Evolutionary conservation across 2,113 vertebrate genomes (phyloP).

Genomic region (Ageneiosus marmoratus): DNA sequence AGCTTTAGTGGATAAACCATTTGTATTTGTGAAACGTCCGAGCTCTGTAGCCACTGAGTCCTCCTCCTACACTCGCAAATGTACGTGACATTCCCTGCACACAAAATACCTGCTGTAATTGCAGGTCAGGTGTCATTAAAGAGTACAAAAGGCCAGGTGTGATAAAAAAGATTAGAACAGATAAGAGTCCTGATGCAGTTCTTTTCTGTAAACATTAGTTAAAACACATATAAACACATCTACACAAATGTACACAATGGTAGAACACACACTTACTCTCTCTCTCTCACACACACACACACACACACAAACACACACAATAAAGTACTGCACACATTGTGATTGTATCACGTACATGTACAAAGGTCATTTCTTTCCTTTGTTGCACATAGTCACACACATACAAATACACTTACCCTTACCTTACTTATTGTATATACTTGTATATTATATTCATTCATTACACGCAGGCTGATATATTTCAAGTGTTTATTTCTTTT

Average conservation of each 20-base stretch:
- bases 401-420: too few relatives aligned
- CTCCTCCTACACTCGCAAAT: background rate
- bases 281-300: background rate
- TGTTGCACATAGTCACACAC: too few relatives aligned
- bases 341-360: background rate
- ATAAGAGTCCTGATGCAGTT: background rate
- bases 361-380: background rate
- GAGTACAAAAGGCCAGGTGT: background rate
- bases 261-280: background rate
- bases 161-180: background rate
- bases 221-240: background rate
- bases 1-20: background rate
- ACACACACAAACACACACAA: background rate
- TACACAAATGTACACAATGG: background rate
- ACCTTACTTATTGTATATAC: too few relatives aligned
- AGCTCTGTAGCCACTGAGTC: background rate
- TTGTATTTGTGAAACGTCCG: background rate
- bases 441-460: too few relatives aligned
- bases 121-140: constrained; percentile 15
- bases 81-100: background rate
- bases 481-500: too few relatives aligned
- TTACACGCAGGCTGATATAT: too few relatives aligned
- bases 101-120: constrained; percentile 23
- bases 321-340: background rate
- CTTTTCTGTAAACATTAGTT: background rate